phyloP scores from a whole-genome alignment of 2,113 vertebrate genomes.

The Ophthalmolycus amberensis region DNA sequence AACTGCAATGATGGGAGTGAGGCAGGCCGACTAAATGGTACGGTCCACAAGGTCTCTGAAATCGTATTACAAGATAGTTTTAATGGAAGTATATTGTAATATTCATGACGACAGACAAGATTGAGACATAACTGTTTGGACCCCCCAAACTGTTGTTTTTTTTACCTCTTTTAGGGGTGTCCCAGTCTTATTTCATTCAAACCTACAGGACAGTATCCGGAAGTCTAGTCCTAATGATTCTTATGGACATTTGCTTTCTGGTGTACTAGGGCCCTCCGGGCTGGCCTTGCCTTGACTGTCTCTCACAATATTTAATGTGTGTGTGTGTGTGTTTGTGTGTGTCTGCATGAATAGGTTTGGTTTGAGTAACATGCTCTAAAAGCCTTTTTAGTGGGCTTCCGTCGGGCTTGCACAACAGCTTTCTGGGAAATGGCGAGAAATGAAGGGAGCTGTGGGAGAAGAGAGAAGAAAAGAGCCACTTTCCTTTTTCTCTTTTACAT shows the following conservation, averaged over 20 bases:
- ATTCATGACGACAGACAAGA: neutral
- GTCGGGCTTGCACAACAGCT: constrained; percentile 32
- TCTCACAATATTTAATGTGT: constrained; percentile 41
- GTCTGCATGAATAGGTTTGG: neutral
- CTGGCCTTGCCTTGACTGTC: constrained; percentile 19
- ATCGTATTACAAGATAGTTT: neutral
- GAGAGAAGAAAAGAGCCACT: constrained; percentile 11
- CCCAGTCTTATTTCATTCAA: neutral
- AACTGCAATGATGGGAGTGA: neutral
- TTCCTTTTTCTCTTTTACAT: constrained; percentile 4
- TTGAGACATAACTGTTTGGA: neutral
- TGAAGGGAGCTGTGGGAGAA: constrained; percentile 8
- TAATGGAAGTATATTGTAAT: neutral
- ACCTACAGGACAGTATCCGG: neutral
- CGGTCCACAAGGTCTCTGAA: neutral
- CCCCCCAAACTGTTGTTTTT: neutral
- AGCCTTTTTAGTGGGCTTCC: constrained; percentile 65
- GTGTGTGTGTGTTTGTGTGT: neutral
- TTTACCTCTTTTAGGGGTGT: no score
- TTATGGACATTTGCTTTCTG: constrained; percentile 22
- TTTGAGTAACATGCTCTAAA: constrained; percentile 69
- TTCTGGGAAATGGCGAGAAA: constrained; percentile 48
- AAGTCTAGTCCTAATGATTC: constrained; percentile 1
- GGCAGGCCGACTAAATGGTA: neutral
- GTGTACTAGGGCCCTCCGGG: constrained; percentile 10